Evolutionary conservation across 2,888 invertebrate species (phyloP).

Genomic region (Leptopilina drosophilae): DNA sequence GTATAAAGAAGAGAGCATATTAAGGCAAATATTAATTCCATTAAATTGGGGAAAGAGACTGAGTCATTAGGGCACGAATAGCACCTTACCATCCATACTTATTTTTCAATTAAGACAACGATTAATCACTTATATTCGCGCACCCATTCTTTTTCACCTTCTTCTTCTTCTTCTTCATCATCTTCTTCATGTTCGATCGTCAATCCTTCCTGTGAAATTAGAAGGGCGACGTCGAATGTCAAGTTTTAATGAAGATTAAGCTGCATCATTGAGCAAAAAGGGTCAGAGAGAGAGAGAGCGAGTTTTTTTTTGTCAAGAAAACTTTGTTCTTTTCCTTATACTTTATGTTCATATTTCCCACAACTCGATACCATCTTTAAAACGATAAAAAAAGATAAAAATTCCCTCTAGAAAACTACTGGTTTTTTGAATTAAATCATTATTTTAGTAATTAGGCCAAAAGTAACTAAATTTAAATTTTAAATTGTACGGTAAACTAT

Average conservation of each 20-base stretch:
- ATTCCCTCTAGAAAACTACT: no score
- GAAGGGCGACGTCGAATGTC: slow-evolving; percentile 43
- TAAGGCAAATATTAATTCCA: slow-evolving; percentile 30
- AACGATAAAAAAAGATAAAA: no score
- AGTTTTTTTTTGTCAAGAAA: slow-evolving; percentile 13
- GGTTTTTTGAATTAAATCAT: no score
- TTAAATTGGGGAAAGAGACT: slow-evolving; percentile 30
- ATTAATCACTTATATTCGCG: slow-evolving; percentile 60
- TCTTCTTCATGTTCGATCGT: slow-evolving; percentile 23
- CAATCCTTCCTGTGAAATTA: slow-evolving; percentile 41
- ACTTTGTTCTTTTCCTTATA: slow-evolving; percentile 16
- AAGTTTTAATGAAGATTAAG: slow-evolving; percentile 64
- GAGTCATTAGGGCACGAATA: slow-evolving; percentile 55
- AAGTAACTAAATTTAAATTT: no score
- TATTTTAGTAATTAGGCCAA: no score
- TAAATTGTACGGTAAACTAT: no score
- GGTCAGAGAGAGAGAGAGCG: background rate
- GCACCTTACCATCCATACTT: slow-evolving; percentile 56
- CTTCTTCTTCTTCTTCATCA: no score
- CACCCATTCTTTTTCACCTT: slow-evolving; percentile 32
- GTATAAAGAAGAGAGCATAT: background rate
- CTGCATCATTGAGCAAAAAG: slow-evolving; percentile 44
- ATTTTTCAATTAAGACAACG: slow-evolving; percentile 63
- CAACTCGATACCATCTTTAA: background rate
- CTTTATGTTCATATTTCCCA: background rate